Evolutionary conservation across 2,797 vertebrate genomes (phyloP).

Genomic region (Lithobates pipiens): DNA sequence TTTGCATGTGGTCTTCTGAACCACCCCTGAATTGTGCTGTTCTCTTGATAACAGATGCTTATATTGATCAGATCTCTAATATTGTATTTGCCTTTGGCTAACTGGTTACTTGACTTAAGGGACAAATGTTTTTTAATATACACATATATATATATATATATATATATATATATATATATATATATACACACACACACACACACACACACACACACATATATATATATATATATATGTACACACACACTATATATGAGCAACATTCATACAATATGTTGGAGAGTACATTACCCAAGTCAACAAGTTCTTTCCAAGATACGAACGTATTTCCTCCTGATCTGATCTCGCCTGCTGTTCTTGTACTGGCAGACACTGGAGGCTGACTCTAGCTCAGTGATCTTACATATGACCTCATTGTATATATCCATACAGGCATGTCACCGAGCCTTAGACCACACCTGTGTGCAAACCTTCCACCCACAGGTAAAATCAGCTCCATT

Average conservation of each 20-base stretch:
- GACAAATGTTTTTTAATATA: too few species aligned
- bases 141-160: too few species aligned
- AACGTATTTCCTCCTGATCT: neutral
- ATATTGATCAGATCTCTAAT: too few species aligned
- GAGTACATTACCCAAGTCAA: slow-evolving; percentile 20
- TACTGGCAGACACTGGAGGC: slow-evolving; percentile 1
- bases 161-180: too few species aligned
- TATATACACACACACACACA: too few species aligned
- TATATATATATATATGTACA: too few species aligned
- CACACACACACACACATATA: too few species aligned
- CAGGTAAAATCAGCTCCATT: slow-evolving; percentile 38
- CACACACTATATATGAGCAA: neutral
- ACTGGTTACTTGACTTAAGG: too few species aligned
- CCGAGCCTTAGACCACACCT: slow-evolving; percentile 30
- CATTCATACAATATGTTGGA: neutral
- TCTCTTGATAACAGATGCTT: too few species aligned
- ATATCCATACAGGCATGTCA: slow-evolving; percentile 53
- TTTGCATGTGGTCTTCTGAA: too few species aligned
- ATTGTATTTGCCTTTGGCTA: too few species aligned
- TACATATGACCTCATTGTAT: slow-evolving; percentile 47
- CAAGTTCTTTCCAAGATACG: neutral
- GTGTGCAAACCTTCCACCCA: slow-evolving; percentile 13
- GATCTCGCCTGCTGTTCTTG: neutral
- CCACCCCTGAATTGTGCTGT: too few species aligned
- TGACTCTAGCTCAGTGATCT: neutral